Evolutionary conservation across 1,140 invertebrate genomes (phyloP), one percentile per base, ranked within the genome.

Genomic region (Adoxophyes honmai): DNA sequence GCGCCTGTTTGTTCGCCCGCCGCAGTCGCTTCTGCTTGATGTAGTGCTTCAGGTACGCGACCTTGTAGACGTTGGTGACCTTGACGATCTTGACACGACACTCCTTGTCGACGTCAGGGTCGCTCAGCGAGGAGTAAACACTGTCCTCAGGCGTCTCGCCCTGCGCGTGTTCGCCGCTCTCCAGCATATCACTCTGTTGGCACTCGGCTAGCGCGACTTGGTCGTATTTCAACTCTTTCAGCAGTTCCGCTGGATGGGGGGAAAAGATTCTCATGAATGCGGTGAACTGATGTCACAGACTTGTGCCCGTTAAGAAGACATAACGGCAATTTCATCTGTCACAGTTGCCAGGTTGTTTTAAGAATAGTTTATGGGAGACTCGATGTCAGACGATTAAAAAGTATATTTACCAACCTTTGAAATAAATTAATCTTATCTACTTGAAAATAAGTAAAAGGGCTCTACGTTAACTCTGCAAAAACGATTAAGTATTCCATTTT

Each of bases 11-110:
- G 11, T 57, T 77, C 1, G 79, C 74, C n/a, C 78, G 67, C 10
- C 81, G 67, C 18, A 86, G 54, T 62, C 73, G 68, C 44, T 78
- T 86, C 51, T 81, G 81, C 68, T 82, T 85, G 42, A 86, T 84
- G 64, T 72, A 86, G 63, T 85, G 75, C 48, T 78, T 81, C 15
- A 88, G 74, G 66, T 81, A 84, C 9, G 83, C 76, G 9, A 86
- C 77, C 68, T 85, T 84, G 60, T 82, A 88, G 10, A 88, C 80
- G 62, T 86, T 88, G 21, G 85, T 85, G 15, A 88, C 80, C 72
- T 83, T 78, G 16, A 85, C 71, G 48, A 88, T 84, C 52, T 85
- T 86, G 4, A 88, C 69, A 21, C 70, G 75, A 55, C 74, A 88
- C 21, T 82, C 76, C 33, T 75, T 70, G n/a, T 75, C 68, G 9